Base-by-base conservation (phyloP, 1,140 invertebrate species). In the Chymomyza costata region DNA sequence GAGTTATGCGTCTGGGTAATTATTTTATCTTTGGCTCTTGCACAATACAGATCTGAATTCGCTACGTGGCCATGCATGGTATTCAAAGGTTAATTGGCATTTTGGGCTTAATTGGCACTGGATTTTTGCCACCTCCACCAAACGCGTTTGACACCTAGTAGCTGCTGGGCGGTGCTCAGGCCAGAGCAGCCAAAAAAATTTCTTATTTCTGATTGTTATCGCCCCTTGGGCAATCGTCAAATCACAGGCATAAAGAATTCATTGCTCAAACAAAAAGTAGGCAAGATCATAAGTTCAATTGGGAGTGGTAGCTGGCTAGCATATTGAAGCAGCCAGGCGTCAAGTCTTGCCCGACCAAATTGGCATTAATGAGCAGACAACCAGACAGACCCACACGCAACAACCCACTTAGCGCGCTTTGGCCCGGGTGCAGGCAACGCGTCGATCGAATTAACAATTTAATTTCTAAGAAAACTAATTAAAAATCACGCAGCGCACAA, bases 401-500 rank as follows among this genome's bases (percentile, higher is more conserved):
- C 54, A 53, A 68, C 52, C 73, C 74, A 80, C 73, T 81, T 80
- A 80, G 64, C 64, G 64, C 59, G 37, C n/a, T 3, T n/a, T 11
- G n/a, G 48, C 15, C 17, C 47, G 34, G 43, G 65, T 51, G 63
- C 52, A 59, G 74, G 54, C 68, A 81, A 65, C 73, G 67, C 74
- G 74, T 81, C 74, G 76, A 81, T 81, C 74, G 82, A 81, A 81
- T 82, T 81, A 82, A 81, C 76, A 81, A 82, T 81, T 82, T 81
- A 82, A 81, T 81, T 81, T 81, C 76, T 81, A 70, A 66, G 74
- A 81, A 81, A 81, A 81, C 74, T 81, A 82, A 81, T 81, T 81
- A 81, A 81, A 80, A 81, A 81, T 82, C 74, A 81, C 68, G 54
- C 69, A 69, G 66, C 74, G 60, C 67, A 45, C 46, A 39, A n/a